Evolutionary conservation across 2,113 vertebrate genomes (phyloP), one percentile per base, ranked within the genome.

Genomic region (Zosterops borbonicus): DNA sequence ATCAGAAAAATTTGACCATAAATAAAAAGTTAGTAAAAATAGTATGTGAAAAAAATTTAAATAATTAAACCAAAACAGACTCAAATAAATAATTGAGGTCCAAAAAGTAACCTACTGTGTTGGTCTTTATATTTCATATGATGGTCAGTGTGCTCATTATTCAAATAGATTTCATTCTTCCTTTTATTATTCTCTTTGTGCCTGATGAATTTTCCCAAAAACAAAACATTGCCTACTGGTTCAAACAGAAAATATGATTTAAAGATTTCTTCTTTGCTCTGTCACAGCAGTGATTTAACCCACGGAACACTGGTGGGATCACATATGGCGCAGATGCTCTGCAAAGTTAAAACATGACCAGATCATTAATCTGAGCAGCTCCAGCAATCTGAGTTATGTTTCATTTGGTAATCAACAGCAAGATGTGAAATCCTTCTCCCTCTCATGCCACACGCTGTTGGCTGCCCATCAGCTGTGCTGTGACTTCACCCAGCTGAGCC

Each of bases 261-360:
- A 60, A 91, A 85, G 29, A 22, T n/a, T 65, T 82, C 37, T 65
- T 3, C 77, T 95, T 58, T 74, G 62, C 91, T 94, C 84, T 58
- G 87, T 65, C 63, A 73, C 87, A 95, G 93, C 92, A 91, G 81
- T 33, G 87, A 95, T 35, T 92, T 70, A 91, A 65, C 41, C 74
- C 83, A 75, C 81, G 46, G 81, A 95, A 68, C 87, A 62, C 87
- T 89, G 78, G 41, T 76, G 84, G 84, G 47, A 59, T 89, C 89
- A 28, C 87, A 84, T 41, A 64, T 23, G 87, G 89, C n/a, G 10
- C 94, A 94, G 94, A 90, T 56, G 80, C 91, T 94, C 86, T 49
- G 83, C 76, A 9, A 94, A 94, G 76, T 74, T 76, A 55, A 88
- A 97, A 58, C 33, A 29, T 62, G 28, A 49, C 22, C 31, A 92